phyloP scores from a whole-genome alignment of 2,888 invertebrate genomes.

The Synanthedon formicaeformis region DNA sequence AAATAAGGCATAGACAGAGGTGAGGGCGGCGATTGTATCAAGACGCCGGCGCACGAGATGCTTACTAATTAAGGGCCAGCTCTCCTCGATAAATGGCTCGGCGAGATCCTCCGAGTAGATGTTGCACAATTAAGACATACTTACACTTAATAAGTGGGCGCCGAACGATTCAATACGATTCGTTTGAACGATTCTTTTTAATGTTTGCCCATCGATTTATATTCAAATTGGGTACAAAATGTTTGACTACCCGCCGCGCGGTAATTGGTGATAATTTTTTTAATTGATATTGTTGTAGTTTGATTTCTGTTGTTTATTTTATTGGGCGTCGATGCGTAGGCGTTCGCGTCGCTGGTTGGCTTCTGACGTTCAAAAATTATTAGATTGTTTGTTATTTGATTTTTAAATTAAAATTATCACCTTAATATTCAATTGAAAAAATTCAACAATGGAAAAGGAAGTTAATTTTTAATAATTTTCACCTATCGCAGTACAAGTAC shows the following conservation, averaged over 20 bases:
- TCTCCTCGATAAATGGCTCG: constrained; percentile 26
- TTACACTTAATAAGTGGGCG: constrained; percentile 39
- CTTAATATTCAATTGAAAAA: too few species aligned
- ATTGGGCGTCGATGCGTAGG: neutral
- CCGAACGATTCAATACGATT: constrained; percentile 31
- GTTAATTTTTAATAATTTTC: too few species aligned
- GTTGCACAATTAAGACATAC: constrained; percentile 52
- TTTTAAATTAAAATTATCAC: too few species aligned
- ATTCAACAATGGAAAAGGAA: too few species aligned
- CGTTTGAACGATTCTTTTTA: constrained; percentile 30
- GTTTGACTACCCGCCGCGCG: constrained; percentile 42
- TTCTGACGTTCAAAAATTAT: neutral
- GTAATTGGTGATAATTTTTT: constrained; percentile 54
- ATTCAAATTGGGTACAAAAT: constrained; percentile 50
- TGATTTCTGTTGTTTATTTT: constrained; percentile 1
- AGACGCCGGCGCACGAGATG: constrained; percentile 39
- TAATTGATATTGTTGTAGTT: constrained; percentile 36
- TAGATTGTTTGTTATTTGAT: too few species aligned
- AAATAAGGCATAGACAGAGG: constrained; percentile 50
- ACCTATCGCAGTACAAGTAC: too few species aligned
- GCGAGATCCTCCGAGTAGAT: constrained; percentile 23
- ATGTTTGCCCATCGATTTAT: constrained; percentile 37
- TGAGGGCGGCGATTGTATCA: constrained; percentile 52
- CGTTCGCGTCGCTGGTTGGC: neutral
- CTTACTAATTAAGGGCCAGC: constrained; percentile 58